phyloP scores from a whole-genome alignment of 2,888 invertebrate species.

The Chrysolina oricalcia region DNA sequence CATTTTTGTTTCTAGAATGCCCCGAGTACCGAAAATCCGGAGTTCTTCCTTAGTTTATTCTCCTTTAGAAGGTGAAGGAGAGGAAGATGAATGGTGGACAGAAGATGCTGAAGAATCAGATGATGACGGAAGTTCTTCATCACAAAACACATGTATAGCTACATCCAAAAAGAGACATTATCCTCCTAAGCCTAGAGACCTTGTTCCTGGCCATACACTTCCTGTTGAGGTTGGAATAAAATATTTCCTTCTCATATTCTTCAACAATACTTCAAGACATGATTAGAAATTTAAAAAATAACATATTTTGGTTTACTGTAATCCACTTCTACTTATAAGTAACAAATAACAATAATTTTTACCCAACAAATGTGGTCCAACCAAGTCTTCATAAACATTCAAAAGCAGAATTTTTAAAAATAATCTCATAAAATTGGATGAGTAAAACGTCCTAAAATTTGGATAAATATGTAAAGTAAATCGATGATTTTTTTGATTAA shows the following conservation, averaged over 20 bases:
- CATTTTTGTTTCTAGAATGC: conserved; percentile 26
- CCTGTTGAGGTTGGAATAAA: conserved; percentile 66
- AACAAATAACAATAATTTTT: too few relatives aligned
- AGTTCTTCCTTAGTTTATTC: conserved; percentile 54
- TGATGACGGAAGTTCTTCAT: conserved; percentile 63
- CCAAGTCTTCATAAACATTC: too few relatives aligned
- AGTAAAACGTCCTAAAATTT: too few relatives aligned
- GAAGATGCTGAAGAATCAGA: conserved; percentile 68
- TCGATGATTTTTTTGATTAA: too few relatives aligned
- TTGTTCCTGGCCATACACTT: conserved; percentile 66
- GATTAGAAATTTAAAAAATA: too few relatives aligned
- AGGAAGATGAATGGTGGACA: conserved; percentile 70
- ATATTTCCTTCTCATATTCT: not conserved
- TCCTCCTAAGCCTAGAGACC: conserved; percentile 67
- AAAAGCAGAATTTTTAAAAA: too few relatives aligned
- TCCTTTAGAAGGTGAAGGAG: conserved; percentile 51
- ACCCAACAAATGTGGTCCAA: too few relatives aligned
- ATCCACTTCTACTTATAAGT: too few relatives aligned
- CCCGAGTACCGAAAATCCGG: conserved; percentile 56
- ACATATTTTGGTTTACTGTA: too few relatives aligned
- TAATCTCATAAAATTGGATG: too few relatives aligned
- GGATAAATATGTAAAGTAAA: too few relatives aligned
- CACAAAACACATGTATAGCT: conserved; percentile 61
- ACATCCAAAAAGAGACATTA: conserved; percentile 63
- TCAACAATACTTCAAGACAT: too few relatives aligned